Base-by-base conservation (phyloP, 2,888 invertebrate genomes). In the Tethea ocularis region DNA sequence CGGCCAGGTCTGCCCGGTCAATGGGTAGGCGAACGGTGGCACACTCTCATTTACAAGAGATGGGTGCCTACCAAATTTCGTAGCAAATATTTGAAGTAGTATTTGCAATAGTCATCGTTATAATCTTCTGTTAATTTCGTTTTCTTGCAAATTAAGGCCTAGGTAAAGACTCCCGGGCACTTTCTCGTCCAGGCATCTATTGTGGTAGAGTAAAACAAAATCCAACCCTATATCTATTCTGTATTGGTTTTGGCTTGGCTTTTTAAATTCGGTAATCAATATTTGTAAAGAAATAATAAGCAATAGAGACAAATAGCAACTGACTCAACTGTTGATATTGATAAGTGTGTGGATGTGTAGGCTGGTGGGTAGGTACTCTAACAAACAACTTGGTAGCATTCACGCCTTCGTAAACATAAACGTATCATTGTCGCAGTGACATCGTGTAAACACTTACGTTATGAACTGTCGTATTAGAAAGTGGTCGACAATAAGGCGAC, bases 401-500 rank as follows among this genome's bases (percentile, higher is more conserved):
- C 38, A n/a, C n/a, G n/a, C 63, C 60, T 61, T 68, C 68, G 54
- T 70, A 71, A 29, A 6, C 29, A 7, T 29, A 29, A 69, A 68
- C 60, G 58, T 71, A 66, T 68, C 63, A 64, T 71, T 76, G 69
- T 78, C 58, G 68, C 61, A 60, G 64, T 65, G 73, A 70, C 72
- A 71, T 62, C 63, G 60, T 67, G 71, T 76, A 75, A 74, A 71
- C 72, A 77, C 70, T 77, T 64, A 52, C 67, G 33, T 13, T 33
- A 33, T 71, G 68, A 74, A 66, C 52, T 55, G 60, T 72, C 57
- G 59, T 63, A 69, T 71, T 74, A 77, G 77, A 79, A 79, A 78
- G 77, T 72, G 60, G 69, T 68, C 63, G 67, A 71, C 68, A 75
- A 72, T 69, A 63, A 59, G 59, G 20, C 67, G 67, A 73, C 69